Conservation (phyloP, 2,113 vertebrate genomes). For the Pygoscelis antarcticus region DNA sequence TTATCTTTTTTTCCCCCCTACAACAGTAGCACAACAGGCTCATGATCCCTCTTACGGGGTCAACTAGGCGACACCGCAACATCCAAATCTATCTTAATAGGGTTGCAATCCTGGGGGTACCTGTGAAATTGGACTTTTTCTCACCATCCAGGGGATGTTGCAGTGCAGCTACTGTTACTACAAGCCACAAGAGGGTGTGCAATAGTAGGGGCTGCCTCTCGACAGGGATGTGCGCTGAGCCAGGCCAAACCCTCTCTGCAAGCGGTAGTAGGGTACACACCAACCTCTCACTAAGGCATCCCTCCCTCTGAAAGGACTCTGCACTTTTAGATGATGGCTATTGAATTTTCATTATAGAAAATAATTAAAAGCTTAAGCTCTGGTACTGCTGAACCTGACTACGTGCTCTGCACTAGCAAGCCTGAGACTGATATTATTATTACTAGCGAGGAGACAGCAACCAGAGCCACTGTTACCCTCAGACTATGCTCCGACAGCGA, state of each 20-base stretch:
- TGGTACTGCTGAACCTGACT: neutral
- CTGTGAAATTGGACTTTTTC: neutral
- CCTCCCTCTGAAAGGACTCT: neutral
- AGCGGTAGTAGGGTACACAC: accelerated
- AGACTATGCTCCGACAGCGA: accelerated
- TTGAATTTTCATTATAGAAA: neutral
- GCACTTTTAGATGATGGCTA: neutral
- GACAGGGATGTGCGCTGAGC: accelerated
- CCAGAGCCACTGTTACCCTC: neutral
- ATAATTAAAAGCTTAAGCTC: neutral
- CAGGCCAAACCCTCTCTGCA: neutral
- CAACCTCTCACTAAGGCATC: neutral
- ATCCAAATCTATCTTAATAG: neutral
- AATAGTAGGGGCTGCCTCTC: neutral
- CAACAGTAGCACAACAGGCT: neutral
- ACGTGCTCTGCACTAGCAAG: neutral
- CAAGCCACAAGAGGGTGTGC: neutral
- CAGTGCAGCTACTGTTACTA: neutral
- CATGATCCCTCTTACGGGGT: accelerated
- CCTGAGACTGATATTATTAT: neutral
- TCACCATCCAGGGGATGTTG: accelerated
- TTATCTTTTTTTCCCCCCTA: no score
- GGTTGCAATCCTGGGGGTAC: neutral
- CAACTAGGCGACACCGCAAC: accelerated
- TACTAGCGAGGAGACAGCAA: neutral